Conservation (phyloP, 2,888 invertebrate genomes). For the Deroplatys truncata region DNA sequence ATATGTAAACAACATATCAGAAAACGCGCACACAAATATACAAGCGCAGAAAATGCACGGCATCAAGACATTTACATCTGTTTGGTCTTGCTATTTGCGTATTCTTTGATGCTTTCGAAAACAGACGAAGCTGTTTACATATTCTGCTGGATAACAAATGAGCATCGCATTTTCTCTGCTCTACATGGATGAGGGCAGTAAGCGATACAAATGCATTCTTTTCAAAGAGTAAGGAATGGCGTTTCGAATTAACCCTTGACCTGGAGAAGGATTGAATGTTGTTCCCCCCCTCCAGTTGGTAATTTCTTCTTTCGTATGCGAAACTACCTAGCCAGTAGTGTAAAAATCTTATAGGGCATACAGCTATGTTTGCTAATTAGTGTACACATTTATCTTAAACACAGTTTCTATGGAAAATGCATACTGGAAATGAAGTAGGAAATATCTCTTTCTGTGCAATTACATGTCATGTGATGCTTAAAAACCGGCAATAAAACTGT, state of each 20-base stretch:
- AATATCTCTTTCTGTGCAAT: too few species aligned
- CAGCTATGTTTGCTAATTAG: too few species aligned
- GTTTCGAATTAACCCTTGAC: background rate
- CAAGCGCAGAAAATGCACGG: background rate
- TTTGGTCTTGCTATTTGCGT: background rate
- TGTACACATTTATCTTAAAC: too few species aligned
- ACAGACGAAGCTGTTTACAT: background rate
- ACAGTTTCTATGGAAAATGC: too few species aligned
- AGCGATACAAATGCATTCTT: background rate
- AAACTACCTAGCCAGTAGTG: too few species aligned
- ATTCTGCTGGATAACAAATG: background rate
- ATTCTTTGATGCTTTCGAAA: background rate
- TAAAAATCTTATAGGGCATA: too few species aligned
- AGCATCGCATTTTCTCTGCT: background rate
- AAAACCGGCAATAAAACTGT: too few species aligned
- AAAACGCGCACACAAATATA: background rate
- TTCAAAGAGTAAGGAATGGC: background rate
- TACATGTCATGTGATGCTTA: too few species aligned
- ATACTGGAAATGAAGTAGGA: too few species aligned
- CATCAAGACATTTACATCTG: background rate
- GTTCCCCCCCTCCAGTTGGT: too few species aligned
- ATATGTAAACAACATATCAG: background rate
- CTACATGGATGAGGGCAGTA: background rate
- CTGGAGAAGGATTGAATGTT: too few species aligned
- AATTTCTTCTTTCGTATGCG: too few species aligned